Evolutionary conservation across 2,113 vertebrate genomes (phyloP), one percentile per base, ranked within the genome.

Genomic region (Chaetops frenatus): DNA sequence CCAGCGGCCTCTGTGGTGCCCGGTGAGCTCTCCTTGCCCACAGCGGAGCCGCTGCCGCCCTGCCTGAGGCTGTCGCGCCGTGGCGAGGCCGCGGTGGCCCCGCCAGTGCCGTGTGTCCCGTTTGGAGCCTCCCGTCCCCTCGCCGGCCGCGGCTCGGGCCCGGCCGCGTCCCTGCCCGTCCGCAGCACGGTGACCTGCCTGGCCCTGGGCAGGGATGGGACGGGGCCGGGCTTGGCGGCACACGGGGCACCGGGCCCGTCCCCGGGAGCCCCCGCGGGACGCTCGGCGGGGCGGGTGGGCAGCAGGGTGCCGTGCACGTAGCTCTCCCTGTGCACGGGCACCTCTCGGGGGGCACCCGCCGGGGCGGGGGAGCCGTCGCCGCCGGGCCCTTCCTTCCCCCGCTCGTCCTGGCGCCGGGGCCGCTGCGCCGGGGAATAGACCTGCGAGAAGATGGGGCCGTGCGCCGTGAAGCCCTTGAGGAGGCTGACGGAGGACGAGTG

Each of bases 381-480:
- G 2, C 78, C 24, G 1, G 78, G 58, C 1, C 4, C 56, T 15
- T 12, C 88, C 45, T 85, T 95, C 5, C 51, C n/a, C 45, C 94
- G 73, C 70, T 91, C 95, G 11, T 86, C 79, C 36, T 35, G 97
- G 70, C 85, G 90, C 53, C 96, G 97, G 13, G 97, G 92, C 53
- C 95, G 93, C 71, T 89, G 86, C 6, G 84, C 62, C 1, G 94
- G 96, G 15, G 84, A 93, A 15, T 97, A 98, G 13, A 97, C 97
- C 93, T 96, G 97, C 7, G 98, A 97, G 91, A 98, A 98, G 81
- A 98, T 45, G 51, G 98, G 98, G 8, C 96, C 90, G 0, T 98
- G 98, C 9, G 97, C 78, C 14, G 96, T 23, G 54, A 96, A 97
- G 60, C 82, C 96, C 58, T 58, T 93, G 42, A 19, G 74, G 58